Percentiles rank a stretch among this genome's conserved stretches.
These are phyloP conservation scores for Seladonia tumulorum DNA, from an alignment of 2,888 invertebrate genomes.

Conservation along the genomic window DNA sequence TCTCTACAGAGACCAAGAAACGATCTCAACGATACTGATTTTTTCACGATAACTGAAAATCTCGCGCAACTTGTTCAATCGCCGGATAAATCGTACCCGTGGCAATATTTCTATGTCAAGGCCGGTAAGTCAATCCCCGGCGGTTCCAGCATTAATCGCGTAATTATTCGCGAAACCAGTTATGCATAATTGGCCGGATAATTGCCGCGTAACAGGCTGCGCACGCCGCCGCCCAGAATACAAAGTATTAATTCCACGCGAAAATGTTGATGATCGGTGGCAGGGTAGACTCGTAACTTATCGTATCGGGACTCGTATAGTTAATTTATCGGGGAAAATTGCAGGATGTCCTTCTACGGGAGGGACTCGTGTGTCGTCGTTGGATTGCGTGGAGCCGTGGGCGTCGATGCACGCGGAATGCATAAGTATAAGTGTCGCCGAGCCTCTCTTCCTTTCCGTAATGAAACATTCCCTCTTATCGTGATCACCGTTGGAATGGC, in stretches of 20 bases:
- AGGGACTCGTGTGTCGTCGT: slow-evolving; percentile 66
- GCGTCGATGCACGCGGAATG: slow-evolving; percentile 23
- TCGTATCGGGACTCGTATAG: slow-evolving; percentile 5
- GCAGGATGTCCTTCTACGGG: slow-evolving; percentile 30
- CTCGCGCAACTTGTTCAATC: neutral
- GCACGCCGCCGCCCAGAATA: slow-evolving; percentile 17
- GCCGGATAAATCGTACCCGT: neutral
- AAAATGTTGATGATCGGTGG: slow-evolving; percentile 38
- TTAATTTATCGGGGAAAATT: slow-evolving; percentile 49
- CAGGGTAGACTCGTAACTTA: slow-evolving; percentile 23
- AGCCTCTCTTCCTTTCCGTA: neutral
- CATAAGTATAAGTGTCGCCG: neutral
- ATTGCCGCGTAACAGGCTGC: slow-evolving; percentile 14
- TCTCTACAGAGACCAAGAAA: neutral
- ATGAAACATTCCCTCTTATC: slow-evolving; percentile 9
- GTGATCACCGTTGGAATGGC: neutral
- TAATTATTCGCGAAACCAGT: slow-evolving; percentile 40
- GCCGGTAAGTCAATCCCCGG: slow-evolving; percentile 6
- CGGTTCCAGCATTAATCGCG: slow-evolving; percentile 13
- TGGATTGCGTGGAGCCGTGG: slow-evolving; percentile 71
- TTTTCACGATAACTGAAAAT: neutral
- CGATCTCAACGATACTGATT: neutral
- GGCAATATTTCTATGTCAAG: slow-evolving; percentile 37
- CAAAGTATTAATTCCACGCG: slow-evolving; percentile 42
- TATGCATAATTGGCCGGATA: slow-evolving; percentile 27